phyloP scores from a whole-genome alignment of 1,140 invertebrate genomes.

The Nomia melanderi region DNA sequence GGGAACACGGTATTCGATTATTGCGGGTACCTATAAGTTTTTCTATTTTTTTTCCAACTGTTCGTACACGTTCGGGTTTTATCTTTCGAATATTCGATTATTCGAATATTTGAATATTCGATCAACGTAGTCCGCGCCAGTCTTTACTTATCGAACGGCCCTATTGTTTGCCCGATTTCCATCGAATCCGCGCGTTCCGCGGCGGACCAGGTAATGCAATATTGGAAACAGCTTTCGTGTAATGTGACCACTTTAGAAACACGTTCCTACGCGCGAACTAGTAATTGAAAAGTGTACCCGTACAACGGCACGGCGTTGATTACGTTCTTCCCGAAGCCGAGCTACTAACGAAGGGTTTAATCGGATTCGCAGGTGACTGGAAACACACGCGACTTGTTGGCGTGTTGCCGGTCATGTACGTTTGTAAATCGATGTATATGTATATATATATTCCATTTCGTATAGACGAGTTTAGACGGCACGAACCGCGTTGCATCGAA shows the following conservation, averaged over 20 bases:
- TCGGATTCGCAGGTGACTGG: neutral
- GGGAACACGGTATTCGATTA: neutral
- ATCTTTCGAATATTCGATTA: neutral
- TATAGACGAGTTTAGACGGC: neutral
- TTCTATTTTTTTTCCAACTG: too few species aligned
- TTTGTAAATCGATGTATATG: neutral
- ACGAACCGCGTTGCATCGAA: too few species aligned
- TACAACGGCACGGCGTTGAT: neutral
- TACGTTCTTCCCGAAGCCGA: conserved; percentile 3
- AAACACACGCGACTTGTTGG: neutral
- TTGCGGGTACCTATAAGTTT: neutral
- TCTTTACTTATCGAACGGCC: neutral
- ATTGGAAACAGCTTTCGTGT: conserved; percentile 14
- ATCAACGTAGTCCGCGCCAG: neutral
- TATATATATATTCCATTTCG: neutral
- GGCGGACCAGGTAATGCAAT: conserved; percentile 1
- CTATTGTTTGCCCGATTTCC: conserved; percentile 12
- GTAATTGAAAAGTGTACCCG: neutral
- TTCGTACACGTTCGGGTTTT: neutral
- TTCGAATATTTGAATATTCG: conserved; percentile 4
- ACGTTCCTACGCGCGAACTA: neutral
- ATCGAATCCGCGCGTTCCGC: neutral
- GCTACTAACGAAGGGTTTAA: conserved; percentile 6
- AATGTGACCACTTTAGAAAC: conserved; percentile 10
- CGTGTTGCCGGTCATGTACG: neutral